Evolutionary conservation across 2,888 invertebrate species (phyloP).

Genomic region (Hofmannophila pseudospretella): DNA sequence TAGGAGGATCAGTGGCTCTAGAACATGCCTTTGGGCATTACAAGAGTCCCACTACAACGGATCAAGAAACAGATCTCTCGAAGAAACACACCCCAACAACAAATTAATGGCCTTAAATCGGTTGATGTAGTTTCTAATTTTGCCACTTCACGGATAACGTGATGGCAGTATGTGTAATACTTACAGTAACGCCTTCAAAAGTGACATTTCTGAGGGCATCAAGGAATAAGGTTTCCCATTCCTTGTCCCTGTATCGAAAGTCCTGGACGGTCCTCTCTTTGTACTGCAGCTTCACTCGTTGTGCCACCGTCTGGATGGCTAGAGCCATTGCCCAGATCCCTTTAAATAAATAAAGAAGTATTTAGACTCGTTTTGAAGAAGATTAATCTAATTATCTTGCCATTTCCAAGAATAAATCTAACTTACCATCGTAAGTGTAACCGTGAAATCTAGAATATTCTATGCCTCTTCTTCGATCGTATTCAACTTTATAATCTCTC

Average conservation of each 20-base stretch:
- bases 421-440: constrained; percentile 95
- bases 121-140: too few species aligned
- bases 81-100: too few species aligned
- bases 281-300: constrained; percentile 81
- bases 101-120: too few species aligned
- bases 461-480: constrained; percentile 86
- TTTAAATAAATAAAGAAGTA: constrained; percentile 18
- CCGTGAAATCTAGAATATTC: constrained; percentile 97
- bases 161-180: too few species aligned
- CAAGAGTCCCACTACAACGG: too few species aligned
- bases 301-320: constrained; percentile 94
- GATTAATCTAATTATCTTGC: too few species aligned
- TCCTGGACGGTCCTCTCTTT: constrained; percentile 89
- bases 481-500: constrained; percentile 90
- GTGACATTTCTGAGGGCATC: constrained; percentile 94
- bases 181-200: constrained; percentile 93
- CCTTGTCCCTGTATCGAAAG: constrained; percentile 89
- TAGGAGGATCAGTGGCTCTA: too few species aligned
- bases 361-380: too few species aligned
- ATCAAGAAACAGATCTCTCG: too few species aligned
- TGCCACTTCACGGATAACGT: too few species aligned
- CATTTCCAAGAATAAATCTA: too few species aligned
- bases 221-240: constrained; percentile 92
- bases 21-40: too few species aligned
- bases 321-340: constrained; percentile 97